These are phyloP conservation scores for Arrhopalites spinosus DNA, from an alignment of 2,888 invertebrate species.

Conservation along the genomic window DNA sequence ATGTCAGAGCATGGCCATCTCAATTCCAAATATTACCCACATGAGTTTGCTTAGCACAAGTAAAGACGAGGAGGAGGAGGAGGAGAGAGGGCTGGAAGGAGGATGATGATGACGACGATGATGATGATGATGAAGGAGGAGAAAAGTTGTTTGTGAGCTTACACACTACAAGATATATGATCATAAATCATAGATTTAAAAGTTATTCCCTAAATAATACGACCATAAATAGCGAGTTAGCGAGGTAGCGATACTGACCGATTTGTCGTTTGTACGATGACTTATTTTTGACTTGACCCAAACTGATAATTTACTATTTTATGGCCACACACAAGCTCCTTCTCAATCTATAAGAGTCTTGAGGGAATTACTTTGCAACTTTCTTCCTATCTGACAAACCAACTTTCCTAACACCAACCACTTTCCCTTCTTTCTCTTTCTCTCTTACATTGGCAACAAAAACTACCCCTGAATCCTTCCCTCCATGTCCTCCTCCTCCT, in stretches of 20 bases:
- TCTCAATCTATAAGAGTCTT: constrained; percentile 43
- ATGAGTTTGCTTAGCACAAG: constrained; percentile 6
- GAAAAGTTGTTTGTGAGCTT: constrained; percentile 8
- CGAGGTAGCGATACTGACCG: constrained; percentile 57
- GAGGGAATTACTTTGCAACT: constrained; percentile 48
- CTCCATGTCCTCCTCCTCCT: not conserved
- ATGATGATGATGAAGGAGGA: constrained; percentile 7
- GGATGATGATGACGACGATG: not conserved
- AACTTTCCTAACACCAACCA: constrained; percentile 4
- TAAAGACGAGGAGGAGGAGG: not conserved
- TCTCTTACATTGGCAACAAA: not conserved
- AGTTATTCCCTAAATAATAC: constrained; percentile 56
- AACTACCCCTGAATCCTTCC: not conserved
- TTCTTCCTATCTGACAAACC: constrained; percentile 17
- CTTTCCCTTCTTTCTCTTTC: not conserved
- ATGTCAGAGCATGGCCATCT: not conserved
- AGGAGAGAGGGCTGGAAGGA: constrained; percentile 4
- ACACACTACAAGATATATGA: constrained; percentile 37
- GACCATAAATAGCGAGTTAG: constrained; percentile 56
- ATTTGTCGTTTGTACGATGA: constrained; percentile 54
- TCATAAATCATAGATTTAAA: constrained; percentile 56
- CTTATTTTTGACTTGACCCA: constrained; percentile 54
- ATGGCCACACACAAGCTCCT: constrained; percentile 49
- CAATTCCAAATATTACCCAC: constrained; percentile 2
- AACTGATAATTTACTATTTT: constrained; percentile 56